Evolutionary conservation across 1,140 invertebrate species (phyloP).

Genomic region (Drusus annulatus): DNA sequence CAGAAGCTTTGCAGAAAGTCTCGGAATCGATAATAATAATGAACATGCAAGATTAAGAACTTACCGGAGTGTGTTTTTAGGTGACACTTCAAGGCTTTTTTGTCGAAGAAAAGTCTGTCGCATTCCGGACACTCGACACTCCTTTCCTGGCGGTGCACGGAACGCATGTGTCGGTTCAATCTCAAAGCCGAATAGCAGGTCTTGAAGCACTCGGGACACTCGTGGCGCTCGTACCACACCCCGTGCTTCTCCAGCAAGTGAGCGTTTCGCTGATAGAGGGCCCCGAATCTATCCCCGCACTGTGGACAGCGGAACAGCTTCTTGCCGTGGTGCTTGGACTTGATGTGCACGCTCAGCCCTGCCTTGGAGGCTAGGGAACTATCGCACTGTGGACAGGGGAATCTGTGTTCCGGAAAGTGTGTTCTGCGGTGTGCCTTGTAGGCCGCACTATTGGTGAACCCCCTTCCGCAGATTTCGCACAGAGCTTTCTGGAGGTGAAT

Average conservation of each 20-base stretch:
- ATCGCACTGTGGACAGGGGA: background rate
- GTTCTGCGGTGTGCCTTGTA: background rate
- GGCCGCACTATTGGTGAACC: background rate
- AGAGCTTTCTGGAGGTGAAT: background rate
- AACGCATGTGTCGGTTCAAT: background rate
- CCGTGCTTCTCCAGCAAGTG: constrained; percentile 11
- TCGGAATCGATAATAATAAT: too few relatives aligned
- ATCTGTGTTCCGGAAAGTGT: background rate
- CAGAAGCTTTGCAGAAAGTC: too few relatives aligned
- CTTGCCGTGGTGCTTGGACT: background rate
- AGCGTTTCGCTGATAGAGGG: background rate
- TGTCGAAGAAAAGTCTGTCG: background rate
- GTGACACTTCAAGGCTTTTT: background rate
- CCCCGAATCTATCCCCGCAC: background rate
- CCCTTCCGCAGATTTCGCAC: background rate
- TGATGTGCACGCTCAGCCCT: background rate
- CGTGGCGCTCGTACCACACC: background rate
- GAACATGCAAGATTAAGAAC: background rate
- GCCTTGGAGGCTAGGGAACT: background rate
- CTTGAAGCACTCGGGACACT: background rate
- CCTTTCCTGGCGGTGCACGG: background rate
- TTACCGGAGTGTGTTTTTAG: background rate
- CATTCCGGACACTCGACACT: background rate
- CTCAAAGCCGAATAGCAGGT: background rate
- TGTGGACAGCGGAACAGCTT: background rate